Percentiles rank a stretch among this genome's conserved stretches.
Conservation (phyloP, 30 jellyfish, hydroid and myxozoan genomes). For the Aurelia aurita complex sp. Pacific region DNA sequence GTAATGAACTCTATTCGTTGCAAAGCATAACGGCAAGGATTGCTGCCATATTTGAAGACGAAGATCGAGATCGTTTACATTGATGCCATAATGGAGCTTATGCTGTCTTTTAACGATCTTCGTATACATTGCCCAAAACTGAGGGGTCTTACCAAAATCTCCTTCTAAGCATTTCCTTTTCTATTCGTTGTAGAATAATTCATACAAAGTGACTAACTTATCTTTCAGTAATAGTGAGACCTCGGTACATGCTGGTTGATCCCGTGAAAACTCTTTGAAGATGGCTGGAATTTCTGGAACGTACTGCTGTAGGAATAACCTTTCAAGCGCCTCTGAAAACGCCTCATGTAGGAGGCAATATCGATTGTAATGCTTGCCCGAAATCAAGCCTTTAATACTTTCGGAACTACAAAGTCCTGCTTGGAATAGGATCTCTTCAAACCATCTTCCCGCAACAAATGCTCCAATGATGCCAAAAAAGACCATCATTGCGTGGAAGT, state of each 20-base stretch:
- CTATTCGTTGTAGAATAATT: neutral
- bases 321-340: conserved; percentile 38
- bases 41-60: too few species aligned
- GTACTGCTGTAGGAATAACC: too few species aligned
- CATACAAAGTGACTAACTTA: neutral
- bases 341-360: conserved; percentile 23
- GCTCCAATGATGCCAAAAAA: conserved; percentile 27
- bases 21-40: too few species aligned
- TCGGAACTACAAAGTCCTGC: conserved; percentile 39
- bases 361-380: conserved; percentile 49
- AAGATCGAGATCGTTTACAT: too few species aligned
- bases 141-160: too few species aligned
- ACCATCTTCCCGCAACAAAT: conserved; percentile 21
- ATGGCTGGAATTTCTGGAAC: too few species aligned
- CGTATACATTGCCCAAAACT: conserved; percentile 25
- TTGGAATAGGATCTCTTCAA: conserved; percentile 10
- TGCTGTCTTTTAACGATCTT: conserved; percentile 8
- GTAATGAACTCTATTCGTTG: too few species aligned
- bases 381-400: conserved; percentile 1
- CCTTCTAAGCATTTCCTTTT: conserved; percentile 10
- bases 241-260: too few species aligned
- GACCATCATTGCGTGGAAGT: too few species aligned
- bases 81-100: conserved; percentile 8
- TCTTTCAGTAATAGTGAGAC: neutral
- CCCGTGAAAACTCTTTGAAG: too few species aligned